Evolutionary conservation across 2,797 vertebrate genomes (phyloP).

Genomic region (Podarcis lilfordi): DNA sequence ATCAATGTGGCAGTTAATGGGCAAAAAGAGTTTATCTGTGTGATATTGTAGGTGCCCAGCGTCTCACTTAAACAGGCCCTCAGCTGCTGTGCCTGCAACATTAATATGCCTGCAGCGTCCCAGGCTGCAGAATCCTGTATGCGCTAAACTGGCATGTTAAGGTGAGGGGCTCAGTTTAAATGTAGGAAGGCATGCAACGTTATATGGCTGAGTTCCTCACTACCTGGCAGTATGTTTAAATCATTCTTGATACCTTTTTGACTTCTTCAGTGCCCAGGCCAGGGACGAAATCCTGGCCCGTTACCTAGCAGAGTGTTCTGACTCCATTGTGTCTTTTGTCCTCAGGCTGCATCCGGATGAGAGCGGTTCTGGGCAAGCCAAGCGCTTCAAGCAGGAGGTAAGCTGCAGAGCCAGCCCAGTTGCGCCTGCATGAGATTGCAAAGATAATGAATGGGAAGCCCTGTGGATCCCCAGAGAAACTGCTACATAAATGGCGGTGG

Average conservation of each 20-base stretch:
- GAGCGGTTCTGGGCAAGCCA: slow-evolving; percentile 75
- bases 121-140: neutral
- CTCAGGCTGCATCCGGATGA: slow-evolving; percentile 86
- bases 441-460: neutral
- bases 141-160: too few relatives aligned
- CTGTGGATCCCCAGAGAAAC: neutral
- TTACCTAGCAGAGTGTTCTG: slow-evolving; percentile 2
- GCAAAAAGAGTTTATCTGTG: neutral
- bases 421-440: neutral
- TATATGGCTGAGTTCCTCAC: neutral
- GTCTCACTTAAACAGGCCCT: neutral
- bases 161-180: neutral
- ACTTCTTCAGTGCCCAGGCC: neutral
- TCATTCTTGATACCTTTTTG: neutral
- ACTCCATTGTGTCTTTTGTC: slow-evolving; percentile 5
- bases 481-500: too few relatives aligned
- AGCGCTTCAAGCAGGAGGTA: slow-evolving; percentile 92
- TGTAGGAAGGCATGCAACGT: neutral
- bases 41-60: neutral
- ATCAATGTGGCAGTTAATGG: neutral
- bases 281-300: neutral
- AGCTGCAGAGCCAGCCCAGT: slow-evolving; percentile 30
- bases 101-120: neutral
- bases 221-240: neutral
- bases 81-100: too few relatives aligned